These are phyloP conservation scores for Drosophila affinis DNA, from an alignment of 2,888 invertebrate species.

Conservation along the genomic window DNA sequence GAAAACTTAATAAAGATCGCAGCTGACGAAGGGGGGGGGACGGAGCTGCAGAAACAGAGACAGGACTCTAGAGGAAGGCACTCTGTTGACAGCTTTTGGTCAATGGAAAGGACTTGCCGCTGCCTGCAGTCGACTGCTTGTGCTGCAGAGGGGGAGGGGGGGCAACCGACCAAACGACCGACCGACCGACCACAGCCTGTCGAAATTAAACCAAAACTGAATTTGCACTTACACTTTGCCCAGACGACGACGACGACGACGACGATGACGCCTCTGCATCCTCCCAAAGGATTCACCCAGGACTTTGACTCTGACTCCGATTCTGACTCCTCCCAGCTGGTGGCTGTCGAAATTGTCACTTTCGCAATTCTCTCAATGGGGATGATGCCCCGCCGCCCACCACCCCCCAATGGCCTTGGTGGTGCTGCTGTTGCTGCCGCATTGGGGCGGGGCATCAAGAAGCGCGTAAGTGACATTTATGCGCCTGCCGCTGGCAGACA, in stretches of 20 bases:
- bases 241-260: conserved; percentile 19
- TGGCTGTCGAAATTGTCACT: conserved; percentile 78
- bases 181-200: conserved; percentile 62
- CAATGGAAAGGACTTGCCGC: conserved; percentile 44
- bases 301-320: neutral
- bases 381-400: conserved; percentile 44
- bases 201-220: conserved; percentile 78
- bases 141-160: conserved; percentile 6
- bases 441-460: conserved; percentile 46
- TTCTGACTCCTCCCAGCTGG: conserved; percentile 19
- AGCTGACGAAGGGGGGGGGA: conserved; percentile 53
- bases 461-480: conserved; percentile 80
- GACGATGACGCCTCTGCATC: conserved; percentile 1
- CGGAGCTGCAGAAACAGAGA: neutral
- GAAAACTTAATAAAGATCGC: conserved; percentile 80
- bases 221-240: conserved; percentile 75
- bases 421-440: conserved; percentile 21
- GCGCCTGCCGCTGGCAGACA: conserved; percentile 58
- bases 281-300: neutral
- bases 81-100: conserved; percentile 66
- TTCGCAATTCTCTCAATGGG: conserved; percentile 71
- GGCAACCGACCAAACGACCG: too few relatives aligned
- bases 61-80: conserved; percentile 13
- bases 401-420: conserved; percentile 45
- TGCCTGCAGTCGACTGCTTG: conserved; percentile 8